Evolutionary conservation across 2,797 vertebrate species (phyloP), one percentile per base, ranked within the genome.

Genomic region (Coilia nasus): DNA sequence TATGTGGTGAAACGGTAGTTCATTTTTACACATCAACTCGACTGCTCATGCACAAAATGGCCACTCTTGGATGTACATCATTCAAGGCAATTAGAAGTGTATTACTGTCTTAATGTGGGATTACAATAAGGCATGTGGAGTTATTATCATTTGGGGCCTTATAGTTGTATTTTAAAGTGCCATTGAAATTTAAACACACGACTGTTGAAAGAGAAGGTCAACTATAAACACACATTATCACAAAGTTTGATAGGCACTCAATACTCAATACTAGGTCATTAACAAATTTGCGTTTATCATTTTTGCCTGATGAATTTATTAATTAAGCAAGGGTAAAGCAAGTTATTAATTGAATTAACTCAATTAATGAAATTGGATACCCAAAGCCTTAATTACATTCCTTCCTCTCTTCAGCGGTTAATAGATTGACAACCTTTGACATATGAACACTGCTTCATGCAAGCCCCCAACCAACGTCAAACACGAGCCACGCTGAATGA

Each of bases 271-370:
- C 71, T 41, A 78, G 31, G 71, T 78, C 35, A 78, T 78, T 78
- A 78, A 78, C 31, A 44, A 78, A 78, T 78, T 44, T 19, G 71
- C 44, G 44, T 78, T 78, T 78, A 31, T 78, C 35, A 78, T 44
- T 44, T 71, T 78, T 78, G 71, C 17, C 19, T 78, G 71, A 78
- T 78, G 35, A 78, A 78, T 78, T 44, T 35, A 78, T 78, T 78
- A 78, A 78, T 78, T 78, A 78, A 78, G 31, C 17, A 9, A 78
- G 31, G 50, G 71, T 78, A 78, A 78, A 78, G 6, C 35, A 78
- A 78, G 71, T 78, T 44, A 78, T 78, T 78, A 78, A 78, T 78
- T 78, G 35, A 44, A 78, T 78, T 78, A 78, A 78, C 71, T 78
- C 71, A 78, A 44, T 78, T 78, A 78, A 78, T 78, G 71, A 44